Percentiles rank a stretch among this genome's conserved stretches.
Evolutionary conservation across 1,140 invertebrate genomes (phyloP).

Genomic region (Atta colombica): DNA sequence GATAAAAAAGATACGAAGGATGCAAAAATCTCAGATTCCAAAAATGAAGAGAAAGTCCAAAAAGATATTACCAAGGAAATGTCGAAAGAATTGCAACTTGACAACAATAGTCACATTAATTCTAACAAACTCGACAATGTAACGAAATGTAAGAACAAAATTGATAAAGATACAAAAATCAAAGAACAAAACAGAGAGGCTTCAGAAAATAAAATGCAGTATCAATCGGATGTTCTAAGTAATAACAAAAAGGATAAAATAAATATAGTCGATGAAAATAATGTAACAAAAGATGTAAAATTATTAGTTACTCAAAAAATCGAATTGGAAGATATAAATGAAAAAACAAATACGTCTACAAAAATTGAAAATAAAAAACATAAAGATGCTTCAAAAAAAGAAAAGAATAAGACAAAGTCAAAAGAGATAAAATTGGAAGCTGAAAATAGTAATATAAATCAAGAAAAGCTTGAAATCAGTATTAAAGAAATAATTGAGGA

Average conservation of each 20-base stretch:
- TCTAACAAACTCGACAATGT: neutral
- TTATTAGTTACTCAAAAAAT: neutral
- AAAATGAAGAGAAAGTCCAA: conserved; percentile 12
- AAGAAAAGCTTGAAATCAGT: neutral
- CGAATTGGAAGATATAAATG: neutral
- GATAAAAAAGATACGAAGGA: conserved; percentile 32
- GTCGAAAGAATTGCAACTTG: neutral
- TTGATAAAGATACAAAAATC: neutral
- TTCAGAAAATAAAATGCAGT: neutral
- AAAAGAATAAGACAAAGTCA: conserved; percentile 41
- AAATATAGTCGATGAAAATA: conserved; percentile 18
- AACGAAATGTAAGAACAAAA: conserved; percentile 36
- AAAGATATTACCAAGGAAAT: neutral
- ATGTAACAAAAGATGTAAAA: neutral
- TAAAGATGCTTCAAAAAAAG: neutral
- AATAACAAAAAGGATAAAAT: conserved; percentile 15
- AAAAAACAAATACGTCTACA: neutral
- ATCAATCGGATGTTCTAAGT: conserved; percentile 1
- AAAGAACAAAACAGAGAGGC: neutral
- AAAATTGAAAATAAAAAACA: neutral
- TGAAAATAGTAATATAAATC: neutral
- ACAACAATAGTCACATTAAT: neutral
- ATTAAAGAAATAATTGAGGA: neutral
- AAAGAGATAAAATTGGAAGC: neutral
- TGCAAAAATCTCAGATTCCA: neutral